Conservation (phyloP, 2,888 invertebrate species). For the Drosophila nr. perissopoda region DNA sequence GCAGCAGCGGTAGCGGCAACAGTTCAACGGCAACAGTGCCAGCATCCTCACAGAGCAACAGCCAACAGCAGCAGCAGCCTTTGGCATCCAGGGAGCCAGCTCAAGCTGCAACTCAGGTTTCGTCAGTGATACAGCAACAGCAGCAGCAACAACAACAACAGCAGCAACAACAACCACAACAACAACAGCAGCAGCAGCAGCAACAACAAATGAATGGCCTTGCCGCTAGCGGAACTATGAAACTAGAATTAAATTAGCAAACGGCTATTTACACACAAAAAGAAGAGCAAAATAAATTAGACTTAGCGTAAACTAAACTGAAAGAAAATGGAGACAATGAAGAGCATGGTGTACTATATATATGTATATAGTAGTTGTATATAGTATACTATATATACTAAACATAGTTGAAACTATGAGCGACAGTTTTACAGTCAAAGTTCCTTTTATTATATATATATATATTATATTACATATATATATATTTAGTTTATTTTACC, state of each 20-base stretch:
- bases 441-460: neutral
- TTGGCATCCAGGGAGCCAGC: constrained; percentile 30
- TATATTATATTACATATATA: neutral
- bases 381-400: neutral
- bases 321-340: neutral
- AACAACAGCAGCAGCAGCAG: constrained; percentile 47
- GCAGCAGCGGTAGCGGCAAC: constrained; percentile 9
- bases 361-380: neutral
- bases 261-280: constrained; percentile 17
- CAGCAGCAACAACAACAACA: constrained; percentile 30
- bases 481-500: neutral
- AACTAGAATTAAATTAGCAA: constrained; percentile 65
- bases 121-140: constrained; percentile 28
- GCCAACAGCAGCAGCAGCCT: constrained; percentile 83
- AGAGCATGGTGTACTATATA: neutral
- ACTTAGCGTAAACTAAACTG: constrained; percentile 33
- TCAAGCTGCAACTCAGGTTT: constrained; percentile 46
- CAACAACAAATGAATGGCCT: constrained; percentile 79
- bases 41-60: constrained; percentile 68
- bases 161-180: constrained; percentile 15
- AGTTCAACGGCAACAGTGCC: constrained; percentile 16
- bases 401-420: neutral
- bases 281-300: constrained; percentile 62
- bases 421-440: neutral
- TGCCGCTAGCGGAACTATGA: constrained; percentile 49